phyloP scores from a whole-genome alignment of 1,140 invertebrate genomes.

The Ditylenchus dipsaci region DNA sequence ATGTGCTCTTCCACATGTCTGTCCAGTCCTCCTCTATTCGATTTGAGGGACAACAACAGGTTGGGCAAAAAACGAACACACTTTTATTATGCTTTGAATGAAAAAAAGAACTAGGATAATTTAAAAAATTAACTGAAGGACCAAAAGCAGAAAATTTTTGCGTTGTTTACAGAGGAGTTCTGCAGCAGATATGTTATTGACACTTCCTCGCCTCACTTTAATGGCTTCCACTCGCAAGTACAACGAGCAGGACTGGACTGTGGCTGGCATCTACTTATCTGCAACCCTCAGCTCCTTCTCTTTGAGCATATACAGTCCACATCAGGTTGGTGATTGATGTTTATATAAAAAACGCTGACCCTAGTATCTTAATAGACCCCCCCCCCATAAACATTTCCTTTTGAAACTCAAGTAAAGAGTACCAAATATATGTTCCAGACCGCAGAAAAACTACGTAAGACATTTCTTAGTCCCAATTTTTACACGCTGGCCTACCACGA shows the following conservation, averaged over 20 bases:
- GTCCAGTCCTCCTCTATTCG: slow-evolving; percentile 92
- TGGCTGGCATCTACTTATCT: slow-evolving; percentile 53
- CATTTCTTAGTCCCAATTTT: too few relatives aligned
- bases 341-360: slow-evolving; percentile 11
- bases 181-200: slow-evolving; percentile 89
- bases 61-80: not conserved
- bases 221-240: slow-evolving; percentile 61
- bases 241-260: slow-evolving; percentile 52
- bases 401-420: too few relatives aligned
- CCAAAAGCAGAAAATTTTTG: too few relatives aligned
- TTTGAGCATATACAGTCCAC: slow-evolving; percentile 49
- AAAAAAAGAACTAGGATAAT: too few relatives aligned
- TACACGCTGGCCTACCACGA: too few relatives aligned
- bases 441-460: too few relatives aligned
- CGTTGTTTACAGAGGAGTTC: slow-evolving; percentile 52
- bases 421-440: not conserved
- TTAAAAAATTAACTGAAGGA: too few relatives aligned
- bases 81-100: too few relatives aligned
- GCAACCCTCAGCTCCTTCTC: slow-evolving; percentile 45
- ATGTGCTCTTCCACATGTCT: slow-evolving; percentile 96
- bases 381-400: too few relatives aligned
- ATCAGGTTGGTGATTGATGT: too few relatives aligned
- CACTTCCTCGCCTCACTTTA: slow-evolving; percentile 82
- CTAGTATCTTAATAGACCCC: not conserved
- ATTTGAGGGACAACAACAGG: slow-evolving; percentile 63